phyloP scores from a whole-genome alignment of 2,113 vertebrate genomes.

The Melanerpes formicivorus region DNA sequence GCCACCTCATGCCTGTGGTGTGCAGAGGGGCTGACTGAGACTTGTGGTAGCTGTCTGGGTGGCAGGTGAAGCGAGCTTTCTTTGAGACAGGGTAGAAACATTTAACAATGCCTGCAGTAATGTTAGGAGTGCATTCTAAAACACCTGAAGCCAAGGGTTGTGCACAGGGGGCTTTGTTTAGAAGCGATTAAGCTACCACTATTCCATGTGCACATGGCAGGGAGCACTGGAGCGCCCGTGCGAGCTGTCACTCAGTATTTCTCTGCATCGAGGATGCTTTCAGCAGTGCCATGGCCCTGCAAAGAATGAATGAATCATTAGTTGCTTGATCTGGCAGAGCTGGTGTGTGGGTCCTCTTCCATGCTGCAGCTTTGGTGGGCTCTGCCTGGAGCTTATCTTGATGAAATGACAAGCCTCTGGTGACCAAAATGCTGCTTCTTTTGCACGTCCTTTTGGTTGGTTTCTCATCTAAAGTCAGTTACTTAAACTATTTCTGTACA shows the following conservation, averaged over 20 bases:
- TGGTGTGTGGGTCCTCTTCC: not conserved
- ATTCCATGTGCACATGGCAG: rapidly evolving
- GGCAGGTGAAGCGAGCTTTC: not conserved
- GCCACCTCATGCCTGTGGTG: not conserved
- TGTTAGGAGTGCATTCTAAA: not conserved
- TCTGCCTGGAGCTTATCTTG: not conserved
- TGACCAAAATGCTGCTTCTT: not conserved
- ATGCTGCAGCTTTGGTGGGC: rapidly evolving
- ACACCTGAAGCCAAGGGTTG: not conserved
- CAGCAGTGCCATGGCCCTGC: rapidly evolving
- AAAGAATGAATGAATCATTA: not conserved
- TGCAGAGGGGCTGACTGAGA: not conserved
- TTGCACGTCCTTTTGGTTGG: not conserved
- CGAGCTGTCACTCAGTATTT: not conserved
- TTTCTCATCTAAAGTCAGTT: not conserved
- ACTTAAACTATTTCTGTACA: too few species aligned
- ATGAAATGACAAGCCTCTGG: not conserved
- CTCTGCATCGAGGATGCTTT: not conserved
- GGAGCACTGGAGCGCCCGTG: not conserved
- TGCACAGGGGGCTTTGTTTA: not conserved
- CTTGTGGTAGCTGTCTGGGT: not conserved
- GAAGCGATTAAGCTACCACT: not conserved
- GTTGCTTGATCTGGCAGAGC: not conserved
- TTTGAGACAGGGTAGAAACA: not conserved
- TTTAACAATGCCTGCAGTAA: not conserved